Evolutionary conservation across 2,888 invertebrate species (phyloP).

Genomic region (Adelphocoris suturalis): DNA sequence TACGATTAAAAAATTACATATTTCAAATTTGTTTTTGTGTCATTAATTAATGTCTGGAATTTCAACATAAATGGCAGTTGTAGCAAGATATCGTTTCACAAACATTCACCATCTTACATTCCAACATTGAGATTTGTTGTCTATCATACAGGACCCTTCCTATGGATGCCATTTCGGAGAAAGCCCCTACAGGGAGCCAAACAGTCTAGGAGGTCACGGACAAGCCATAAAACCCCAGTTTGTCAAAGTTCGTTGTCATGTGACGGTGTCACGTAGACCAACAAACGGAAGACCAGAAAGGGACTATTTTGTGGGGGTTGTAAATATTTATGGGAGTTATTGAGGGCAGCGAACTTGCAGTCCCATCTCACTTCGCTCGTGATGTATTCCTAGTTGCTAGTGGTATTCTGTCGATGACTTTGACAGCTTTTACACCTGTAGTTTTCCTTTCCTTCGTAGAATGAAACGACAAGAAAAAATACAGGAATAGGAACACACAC

Average conservation of each 20-base stretch:
- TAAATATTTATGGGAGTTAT: conserved; percentile 52
- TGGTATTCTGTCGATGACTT: not conserved
- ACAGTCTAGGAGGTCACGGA: conserved; percentile 32
- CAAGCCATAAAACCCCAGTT: conserved; percentile 16
- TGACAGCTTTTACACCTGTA: not conserved
- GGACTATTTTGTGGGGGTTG: not conserved
- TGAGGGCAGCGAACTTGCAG: not conserved
- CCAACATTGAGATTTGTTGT: not conserved
- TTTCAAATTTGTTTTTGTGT: no score
- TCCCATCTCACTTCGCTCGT: not conserved
- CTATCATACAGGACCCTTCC: not conserved
- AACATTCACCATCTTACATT: not conserved
- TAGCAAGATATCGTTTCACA: no score
- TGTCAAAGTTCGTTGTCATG: conserved; percentile 40
- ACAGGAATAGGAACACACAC: not conserved
- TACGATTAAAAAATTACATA: no score
- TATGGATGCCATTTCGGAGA: conserved; percentile 5
- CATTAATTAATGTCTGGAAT: no score
- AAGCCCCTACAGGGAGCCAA: not conserved
- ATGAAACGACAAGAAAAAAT: not conserved
- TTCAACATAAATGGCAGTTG: no score
- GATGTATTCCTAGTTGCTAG: not conserved
- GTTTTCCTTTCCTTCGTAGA: not conserved
- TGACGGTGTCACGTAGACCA: conserved; percentile 38
- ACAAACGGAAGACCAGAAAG: conserved; percentile 23